Conservation (phyloP, 2,113 vertebrate genomes). For the Proterorhinus semilunaris region DNA sequence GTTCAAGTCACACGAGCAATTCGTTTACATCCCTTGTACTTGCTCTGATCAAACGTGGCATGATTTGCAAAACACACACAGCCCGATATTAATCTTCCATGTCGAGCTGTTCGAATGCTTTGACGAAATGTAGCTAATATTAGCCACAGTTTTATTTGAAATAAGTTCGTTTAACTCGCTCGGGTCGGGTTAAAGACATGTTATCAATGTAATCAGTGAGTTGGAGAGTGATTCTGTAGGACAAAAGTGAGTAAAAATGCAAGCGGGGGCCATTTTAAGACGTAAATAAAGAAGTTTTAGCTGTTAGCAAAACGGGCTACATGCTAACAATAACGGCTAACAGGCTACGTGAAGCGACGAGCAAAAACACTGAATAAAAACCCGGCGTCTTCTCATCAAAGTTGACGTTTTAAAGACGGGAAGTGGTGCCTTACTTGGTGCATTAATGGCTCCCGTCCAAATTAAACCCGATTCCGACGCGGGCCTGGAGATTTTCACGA, state of each 20-base stretch:
- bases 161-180: background rate
- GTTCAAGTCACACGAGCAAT: background rate
- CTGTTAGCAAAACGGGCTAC: slow-evolving; percentile 47
- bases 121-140: background rate
- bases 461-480: slow-evolving; percentile 35
- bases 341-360: background rate
- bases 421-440: slow-evolving; percentile 61
- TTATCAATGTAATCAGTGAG: background rate
- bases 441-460: slow-evolving; percentile 54
- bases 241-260: rapidly evolving
- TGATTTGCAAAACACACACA: background rate
- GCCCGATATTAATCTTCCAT: background rate
- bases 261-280: background rate
- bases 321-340: slow-evolving; percentile 57
- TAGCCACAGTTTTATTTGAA: background rate
- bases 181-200: background rate
- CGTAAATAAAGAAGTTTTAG: slow-evolving; percentile 7
- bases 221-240: rapidly evolving
- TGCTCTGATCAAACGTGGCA: background rate
- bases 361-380: background rate
- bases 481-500: slow-evolving; percentile 56
- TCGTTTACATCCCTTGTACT: background rate
- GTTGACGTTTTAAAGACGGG: rapidly evolving
- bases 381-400: background rate
- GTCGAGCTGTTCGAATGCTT: background rate